Evolutionary conservation across 2,113 vertebrate genomes (phyloP).

Genomic region (Pongo pygmaeus): DNA sequence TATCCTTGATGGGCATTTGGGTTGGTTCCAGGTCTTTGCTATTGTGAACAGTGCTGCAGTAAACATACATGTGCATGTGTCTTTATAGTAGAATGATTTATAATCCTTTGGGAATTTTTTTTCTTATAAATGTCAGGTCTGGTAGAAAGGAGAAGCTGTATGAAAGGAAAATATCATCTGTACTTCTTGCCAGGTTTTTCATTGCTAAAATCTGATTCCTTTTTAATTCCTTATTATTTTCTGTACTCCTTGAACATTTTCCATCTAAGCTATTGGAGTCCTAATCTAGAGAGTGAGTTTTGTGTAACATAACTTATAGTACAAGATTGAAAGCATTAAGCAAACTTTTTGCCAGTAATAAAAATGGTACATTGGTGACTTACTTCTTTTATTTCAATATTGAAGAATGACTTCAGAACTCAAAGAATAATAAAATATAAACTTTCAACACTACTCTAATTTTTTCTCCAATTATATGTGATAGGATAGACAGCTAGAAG

Average conservation of each 20-base stretch:
- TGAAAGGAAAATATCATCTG: conserved; percentile 33
- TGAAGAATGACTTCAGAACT: conserved; percentile 8
- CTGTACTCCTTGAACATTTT: neutral
- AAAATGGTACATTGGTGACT: neutral
- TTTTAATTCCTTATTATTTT: neutral
- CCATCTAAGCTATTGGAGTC: neutral
- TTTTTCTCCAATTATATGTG: neutral
- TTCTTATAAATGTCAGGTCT: conserved; percentile 75
- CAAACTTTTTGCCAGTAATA: neutral
- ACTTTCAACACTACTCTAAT: neutral
- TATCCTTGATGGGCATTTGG: too few relatives aligned
- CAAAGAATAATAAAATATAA: conserved; percentile 7
- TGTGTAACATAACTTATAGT: neutral
- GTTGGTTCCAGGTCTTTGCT: too few relatives aligned
- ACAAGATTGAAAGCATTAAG: neutral
- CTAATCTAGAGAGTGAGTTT: neutral
- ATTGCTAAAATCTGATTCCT: neutral
- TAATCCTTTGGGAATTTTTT: conserved; percentile 25
- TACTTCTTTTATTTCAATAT: neutral
- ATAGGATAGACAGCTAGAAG: neutral
- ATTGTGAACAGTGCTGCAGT: too few relatives aligned
- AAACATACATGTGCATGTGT: too few relatives aligned
- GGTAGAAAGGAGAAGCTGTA: conserved; percentile 75
- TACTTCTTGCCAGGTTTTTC: neutral
- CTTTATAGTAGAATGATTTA: too few relatives aligned